phyloP scores from a whole-genome alignment of 1,140 invertebrate species.

The Caerostris extrusa region DNA sequence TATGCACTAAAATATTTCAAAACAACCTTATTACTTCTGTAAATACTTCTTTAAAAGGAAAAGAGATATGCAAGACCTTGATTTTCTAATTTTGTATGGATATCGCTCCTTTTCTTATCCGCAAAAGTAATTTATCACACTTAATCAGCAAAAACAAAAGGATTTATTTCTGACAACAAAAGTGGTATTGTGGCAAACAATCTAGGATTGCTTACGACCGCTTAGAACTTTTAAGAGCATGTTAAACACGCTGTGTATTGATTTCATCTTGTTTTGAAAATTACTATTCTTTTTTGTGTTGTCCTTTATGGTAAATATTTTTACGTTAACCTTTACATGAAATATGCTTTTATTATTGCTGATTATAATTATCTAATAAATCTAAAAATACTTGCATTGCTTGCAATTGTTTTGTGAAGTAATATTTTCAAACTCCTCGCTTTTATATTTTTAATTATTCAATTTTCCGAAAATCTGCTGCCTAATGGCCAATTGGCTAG shows the following conservation, averaged over 20 bases:
- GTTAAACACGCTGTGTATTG: not conserved
- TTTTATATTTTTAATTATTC: too few species aligned
- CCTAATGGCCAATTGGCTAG: too few species aligned
- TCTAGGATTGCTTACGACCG: not conserved
- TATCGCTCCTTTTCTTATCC: not conserved
- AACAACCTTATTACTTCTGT: too few species aligned
- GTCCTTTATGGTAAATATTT: not conserved
- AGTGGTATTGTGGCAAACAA: not conserved
- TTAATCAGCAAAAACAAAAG: not conserved
- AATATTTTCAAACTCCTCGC: not conserved
- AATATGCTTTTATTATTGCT: not conserved
- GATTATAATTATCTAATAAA: not conserved
- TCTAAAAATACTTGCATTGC: not conserved
- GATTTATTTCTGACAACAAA: not conserved
- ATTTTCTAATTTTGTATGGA: not conserved
- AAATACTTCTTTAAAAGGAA: too few species aligned
- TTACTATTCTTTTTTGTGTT: not conserved
- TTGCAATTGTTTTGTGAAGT: not conserved
- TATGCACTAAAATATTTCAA: too few species aligned
- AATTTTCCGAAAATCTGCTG: too few species aligned
- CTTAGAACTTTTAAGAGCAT: not conserved
- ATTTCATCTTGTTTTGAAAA: not conserved
- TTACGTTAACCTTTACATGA: not conserved
- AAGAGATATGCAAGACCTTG: not conserved
- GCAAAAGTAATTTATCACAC: not conserved